Evolutionary conservation across 2,113 vertebrate genomes (phyloP).

Genomic region (Lynx canadensis): DNA sequence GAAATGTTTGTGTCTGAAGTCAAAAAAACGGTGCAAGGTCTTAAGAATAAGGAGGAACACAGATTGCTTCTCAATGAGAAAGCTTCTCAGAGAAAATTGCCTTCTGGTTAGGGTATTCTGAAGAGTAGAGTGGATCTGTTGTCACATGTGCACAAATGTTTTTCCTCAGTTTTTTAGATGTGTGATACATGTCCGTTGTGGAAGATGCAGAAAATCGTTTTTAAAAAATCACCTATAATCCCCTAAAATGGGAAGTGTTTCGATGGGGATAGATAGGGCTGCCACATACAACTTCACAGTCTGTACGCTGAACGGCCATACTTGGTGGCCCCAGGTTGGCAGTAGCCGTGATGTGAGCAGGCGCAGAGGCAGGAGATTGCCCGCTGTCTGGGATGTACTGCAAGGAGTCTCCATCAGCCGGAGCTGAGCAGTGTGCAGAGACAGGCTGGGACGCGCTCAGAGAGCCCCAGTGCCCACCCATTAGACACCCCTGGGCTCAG

Average conservation of each 20-base stretch:
- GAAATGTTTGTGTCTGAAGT: not conserved
- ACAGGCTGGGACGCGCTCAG: not conserved
- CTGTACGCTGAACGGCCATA: not conserved
- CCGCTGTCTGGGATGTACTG: not conserved
- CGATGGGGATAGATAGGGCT: not conserved
- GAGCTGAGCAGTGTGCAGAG: not conserved
- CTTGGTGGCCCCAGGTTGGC: constrained; percentile 22
- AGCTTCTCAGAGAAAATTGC: not conserved
- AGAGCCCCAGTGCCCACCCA: not conserved
- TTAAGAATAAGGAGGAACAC: not conserved
- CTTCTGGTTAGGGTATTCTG: not conserved
- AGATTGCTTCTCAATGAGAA: not conserved
- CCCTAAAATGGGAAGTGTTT: not conserved
- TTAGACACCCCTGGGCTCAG: not conserved
- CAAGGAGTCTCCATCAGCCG: not conserved
- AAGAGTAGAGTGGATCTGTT: not conserved
- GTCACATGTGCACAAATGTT: not conserved
- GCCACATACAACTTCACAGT: not conserved
- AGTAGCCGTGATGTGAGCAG: not conserved
- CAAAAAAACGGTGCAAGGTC: not conserved
- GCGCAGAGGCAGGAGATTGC: constrained; percentile 14
- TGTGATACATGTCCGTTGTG: not conserved
- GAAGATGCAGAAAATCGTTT: not conserved
- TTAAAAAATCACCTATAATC: not conserved
- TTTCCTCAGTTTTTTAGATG: not conserved